phyloP scores from a whole-genome alignment of 2,113 vertebrate genomes.

The Sapayoa aenigma region DNA sequence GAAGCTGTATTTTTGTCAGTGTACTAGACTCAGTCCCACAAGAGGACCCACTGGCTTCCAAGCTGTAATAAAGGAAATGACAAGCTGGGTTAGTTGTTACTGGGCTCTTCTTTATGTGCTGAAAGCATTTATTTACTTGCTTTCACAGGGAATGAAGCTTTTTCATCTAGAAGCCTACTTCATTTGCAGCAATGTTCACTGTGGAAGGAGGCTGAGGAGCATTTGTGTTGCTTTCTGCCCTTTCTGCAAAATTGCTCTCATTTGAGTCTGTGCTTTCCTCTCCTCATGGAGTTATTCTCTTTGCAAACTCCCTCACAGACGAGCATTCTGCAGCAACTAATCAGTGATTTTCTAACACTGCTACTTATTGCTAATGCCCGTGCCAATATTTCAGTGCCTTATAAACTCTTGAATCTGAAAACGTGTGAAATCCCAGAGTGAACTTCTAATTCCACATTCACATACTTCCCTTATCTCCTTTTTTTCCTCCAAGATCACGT shows the following conservation, averaged over 20 bases:
- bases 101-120: background rate
- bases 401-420: background rate
- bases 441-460: background rate
- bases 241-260: background rate
- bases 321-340: background rate
- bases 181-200: background rate
- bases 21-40: background rate
- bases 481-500: background rate
- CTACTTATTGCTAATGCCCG: background rate
- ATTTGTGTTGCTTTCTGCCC: background rate
- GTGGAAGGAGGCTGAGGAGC: background rate
- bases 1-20: background rate
- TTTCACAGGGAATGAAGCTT: background rate
- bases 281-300: background rate
- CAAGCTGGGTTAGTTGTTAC: background rate
- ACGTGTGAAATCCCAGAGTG: background rate
- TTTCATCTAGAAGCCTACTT: background rate
- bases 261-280: background rate
- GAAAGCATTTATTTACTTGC: background rate
- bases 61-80: conserved; percentile 12
- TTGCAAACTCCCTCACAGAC: background rate
- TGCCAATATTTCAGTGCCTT: background rate
- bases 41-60: background rate
- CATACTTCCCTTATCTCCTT: background rate
- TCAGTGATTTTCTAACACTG: background rate